phyloP scores from a whole-genome alignment of 92 coral and sea anemone species.

The Hydrozoanthus gracilis region DNA sequence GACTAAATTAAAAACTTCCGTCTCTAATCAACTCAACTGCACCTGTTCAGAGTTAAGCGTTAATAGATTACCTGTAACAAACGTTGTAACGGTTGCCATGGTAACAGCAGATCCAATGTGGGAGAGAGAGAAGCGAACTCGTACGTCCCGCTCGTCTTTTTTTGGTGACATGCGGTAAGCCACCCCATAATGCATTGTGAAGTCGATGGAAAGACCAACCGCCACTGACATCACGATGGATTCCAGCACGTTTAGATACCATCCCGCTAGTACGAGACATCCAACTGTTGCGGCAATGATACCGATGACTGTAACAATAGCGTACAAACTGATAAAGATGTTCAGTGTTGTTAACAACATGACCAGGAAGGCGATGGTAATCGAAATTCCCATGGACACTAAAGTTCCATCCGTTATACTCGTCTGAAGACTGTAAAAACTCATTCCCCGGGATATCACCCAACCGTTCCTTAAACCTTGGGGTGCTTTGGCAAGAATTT shows the following conservation, averaged over 20 bases:
- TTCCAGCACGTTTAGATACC: slow-evolving; percentile 92
- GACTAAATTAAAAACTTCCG: no score
- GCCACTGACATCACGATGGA: slow-evolving; percentile 95
- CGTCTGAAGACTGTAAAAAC: slow-evolving; percentile 77
- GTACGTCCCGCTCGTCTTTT: slow-evolving; percentile 60
- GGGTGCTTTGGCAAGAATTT: slow-evolving; percentile 72
- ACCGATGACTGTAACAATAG: slow-evolving; percentile 87
- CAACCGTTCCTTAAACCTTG: slow-evolving; percentile 80
- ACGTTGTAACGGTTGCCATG: slow-evolving; percentile 93
- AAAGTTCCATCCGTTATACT: slow-evolving; percentile 77
- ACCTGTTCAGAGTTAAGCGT: not conserved
- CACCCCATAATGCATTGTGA: slow-evolving; percentile 98
- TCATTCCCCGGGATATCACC: slow-evolving; percentile 59
- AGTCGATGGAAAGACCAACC: slow-evolving; percentile 95
- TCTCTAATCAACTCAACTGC: not conserved
- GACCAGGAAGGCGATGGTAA: slow-evolving; percentile 87
- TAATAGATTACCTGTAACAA: slow-evolving; percentile 74
- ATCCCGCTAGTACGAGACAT: slow-evolving; percentile 86
- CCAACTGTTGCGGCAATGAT: slow-evolving; percentile 87
- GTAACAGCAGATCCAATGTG: slow-evolving; percentile 97
- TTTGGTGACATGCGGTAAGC: slow-evolving; percentile 85
- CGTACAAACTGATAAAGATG: slow-evolving; percentile 92
- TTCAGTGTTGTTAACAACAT: slow-evolving; percentile 92
- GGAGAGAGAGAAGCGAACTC: slow-evolving; percentile 84
- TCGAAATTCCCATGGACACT: slow-evolving; percentile 84